Evolutionary conservation across 2,113 vertebrate genomes (phyloP), one percentile per base, ranked within the genome.

Genomic region (Alosa alosa): DNA sequence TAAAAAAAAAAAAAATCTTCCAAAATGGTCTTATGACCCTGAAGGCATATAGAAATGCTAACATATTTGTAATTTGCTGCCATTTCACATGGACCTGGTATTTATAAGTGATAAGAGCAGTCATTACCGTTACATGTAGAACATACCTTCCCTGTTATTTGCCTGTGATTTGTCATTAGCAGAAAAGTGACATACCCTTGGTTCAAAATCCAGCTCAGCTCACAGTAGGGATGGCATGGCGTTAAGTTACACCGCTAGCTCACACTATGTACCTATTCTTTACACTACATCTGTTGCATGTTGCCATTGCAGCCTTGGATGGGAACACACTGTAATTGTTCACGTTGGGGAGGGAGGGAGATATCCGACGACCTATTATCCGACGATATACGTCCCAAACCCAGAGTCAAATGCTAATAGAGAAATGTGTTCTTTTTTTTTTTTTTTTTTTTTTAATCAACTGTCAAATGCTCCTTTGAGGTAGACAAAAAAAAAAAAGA

Each of bases 271-370:
- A 85, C 78, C 83, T 86, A 82, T 86, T 86, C 83, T 83, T 78
- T 86, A 85, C 83, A 75, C 84, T 86, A 82, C 82, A 85, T 88
- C 83, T 50, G 83, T 50, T 87, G 88, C 55, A 87, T 18, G 87
- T 89, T 89, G 85, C 84, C 87, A 90, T 90, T 85, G 90, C 83
- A 84, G 60, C 82, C 81, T 57, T 83, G 57, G 55, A 83, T 84
- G 81, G 41, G 81, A 82, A 83, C 22, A 39, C 81, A 68, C 84
- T 9, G 60, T 7, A 64, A 64, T 64, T 64, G 60, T 52, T 52
- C 50, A 17, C 50, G 17, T 52, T 1, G 50, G 50, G 50, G 15
- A 52, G 15, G 50, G 50, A 52, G 11, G 47, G 47, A 55, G 52
- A 18, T 2, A 55, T 17, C 52, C 13, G 20, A 22, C 55, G 3